Conservation (phyloP, 2,888 invertebrate genomes). For the Macaria notata region DNA sequence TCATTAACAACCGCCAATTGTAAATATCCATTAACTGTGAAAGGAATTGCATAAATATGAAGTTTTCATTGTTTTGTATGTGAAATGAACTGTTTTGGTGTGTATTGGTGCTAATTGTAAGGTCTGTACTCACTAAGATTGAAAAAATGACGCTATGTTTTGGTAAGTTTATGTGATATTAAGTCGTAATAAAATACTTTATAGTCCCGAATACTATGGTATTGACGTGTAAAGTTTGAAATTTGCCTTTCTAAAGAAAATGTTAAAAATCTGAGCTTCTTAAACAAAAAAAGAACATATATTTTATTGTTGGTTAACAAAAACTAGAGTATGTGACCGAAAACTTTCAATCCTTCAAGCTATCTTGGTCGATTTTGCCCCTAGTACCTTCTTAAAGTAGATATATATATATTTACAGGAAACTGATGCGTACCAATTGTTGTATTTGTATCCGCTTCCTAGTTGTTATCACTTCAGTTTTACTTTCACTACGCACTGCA, state of each 20-base stretch:
- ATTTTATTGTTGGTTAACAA: too few species aligned
- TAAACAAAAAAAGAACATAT: too few species aligned
- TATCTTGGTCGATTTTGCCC: neutral
- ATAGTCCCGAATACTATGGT: too few species aligned
- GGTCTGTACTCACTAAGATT: neutral
- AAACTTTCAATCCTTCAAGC: too few species aligned
- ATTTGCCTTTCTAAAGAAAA: too few species aligned
- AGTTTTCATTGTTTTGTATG: constrained; percentile 8
- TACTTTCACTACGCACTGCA: constrained; percentile 16
- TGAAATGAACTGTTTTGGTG: neutral
- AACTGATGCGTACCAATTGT: constrained; percentile 11
- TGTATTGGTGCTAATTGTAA: constrained; percentile 14
- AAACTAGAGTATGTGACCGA: too few species aligned
- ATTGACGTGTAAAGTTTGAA: too few species aligned
- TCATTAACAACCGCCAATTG: constrained; percentile 21
- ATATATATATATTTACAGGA: neutral
- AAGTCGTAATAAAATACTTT: too few species aligned
- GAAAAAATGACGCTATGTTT: too few species aligned
- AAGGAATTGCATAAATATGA: constrained; percentile 18
- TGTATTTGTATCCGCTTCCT: constrained; percentile 12
- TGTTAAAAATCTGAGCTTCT: too few species aligned
- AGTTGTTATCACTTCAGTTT: constrained; percentile 14
- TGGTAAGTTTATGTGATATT: too few species aligned
- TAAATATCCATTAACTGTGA: constrained; percentile 31
- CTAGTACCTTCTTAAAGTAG: neutral